Base-by-base conservation (phyloP, 2,797 vertebrate species). In the Xenentodon cancila region DNA sequence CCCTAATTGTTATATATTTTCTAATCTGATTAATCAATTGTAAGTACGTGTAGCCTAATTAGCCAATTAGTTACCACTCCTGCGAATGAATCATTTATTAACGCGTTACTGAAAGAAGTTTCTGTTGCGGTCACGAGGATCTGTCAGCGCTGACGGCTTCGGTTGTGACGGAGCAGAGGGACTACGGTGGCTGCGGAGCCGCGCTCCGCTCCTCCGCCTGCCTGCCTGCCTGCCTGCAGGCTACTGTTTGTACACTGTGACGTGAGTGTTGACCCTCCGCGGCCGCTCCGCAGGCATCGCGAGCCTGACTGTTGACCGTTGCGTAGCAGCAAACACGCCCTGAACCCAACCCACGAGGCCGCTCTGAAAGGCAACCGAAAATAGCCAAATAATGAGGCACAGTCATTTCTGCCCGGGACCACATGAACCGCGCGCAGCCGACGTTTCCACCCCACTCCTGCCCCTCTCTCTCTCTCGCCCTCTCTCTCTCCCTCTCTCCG, bases 371-470 rank as follows among this genome's bases (percentile, higher is more conserved):
- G 59, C 22, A 8, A 51, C 53, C 55, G 16, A 68, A 74, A 76
- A 72, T 44, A 61, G 49, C 13, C 7, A 73, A 68, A 77, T 63
- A 69, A 74, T 54, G 47, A 72, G 77, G 73, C 68, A 37, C 65
- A 44, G 54, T 18, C 51, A 21, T 70, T 73, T 77, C 48, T 77
- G 61, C 52, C 54, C 47, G 22, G 65, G 65, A 79, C 82, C 84
- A 60, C 80, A 85, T 44, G 51, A 73, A 72, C 79, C 80, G 79
- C 81, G 59, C 43, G 81, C 73, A 69, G 84, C 89, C 84, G 84
- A 88, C 89, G 89, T 88, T 86, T 84, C 82, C 81, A 84, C 88
- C 73, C 77, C 37, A 15, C 13, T 40, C 55, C 58, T 68, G 65
- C 59, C 59, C 66, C 37, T 40, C 13, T 13, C 13, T 13, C 34